Percentiles rank a stretch among this genome's conserved stretches.
Conservation (phyloP, 2,888 invertebrate species). For the Melanostoma scalare region DNA sequence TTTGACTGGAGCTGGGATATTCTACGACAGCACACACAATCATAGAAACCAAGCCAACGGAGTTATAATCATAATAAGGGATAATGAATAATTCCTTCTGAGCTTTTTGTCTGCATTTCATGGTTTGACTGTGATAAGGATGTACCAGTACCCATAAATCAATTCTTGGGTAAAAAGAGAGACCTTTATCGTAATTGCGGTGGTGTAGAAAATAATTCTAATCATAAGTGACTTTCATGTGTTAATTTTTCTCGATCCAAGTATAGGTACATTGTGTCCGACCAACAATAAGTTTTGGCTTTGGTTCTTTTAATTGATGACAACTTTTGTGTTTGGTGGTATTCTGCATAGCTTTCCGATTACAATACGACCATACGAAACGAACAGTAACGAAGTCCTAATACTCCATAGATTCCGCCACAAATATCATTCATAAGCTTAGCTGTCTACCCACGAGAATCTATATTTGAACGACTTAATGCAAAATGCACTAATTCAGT, state of each 20-base stretch:
- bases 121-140: slow-evolving; percentile 53
- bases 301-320: too few species aligned
- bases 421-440: too few species aligned
- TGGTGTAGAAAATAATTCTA: slow-evolving; percentile 51
- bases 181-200: slow-evolving; percentile 38
- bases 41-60: slow-evolving; percentile 30
- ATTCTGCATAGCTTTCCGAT: too few species aligned
- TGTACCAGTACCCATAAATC: slow-evolving; percentile 57
- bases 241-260: slow-evolving; percentile 3
- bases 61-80: slow-evolving; percentile 45
- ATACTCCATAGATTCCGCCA: too few species aligned
- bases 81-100: slow-evolving; percentile 48
- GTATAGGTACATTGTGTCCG: neutral
- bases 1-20: slow-evolving; percentile 2
- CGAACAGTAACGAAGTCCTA: too few species aligned
- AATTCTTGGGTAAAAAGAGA: slow-evolving; percentile 25
- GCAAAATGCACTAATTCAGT: too few species aligned
- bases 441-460: too few species aligned
- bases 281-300: neutral
- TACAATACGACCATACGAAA: too few species aligned
- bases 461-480: too few species aligned
- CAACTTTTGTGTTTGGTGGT: too few species aligned
- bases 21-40: slow-evolving; percentile 17
- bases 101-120: slow-evolving; percentile 50
- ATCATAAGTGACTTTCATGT: slow-evolving; percentile 56